These are phyloP conservation scores for Loriculus beryllinus DNA, from an alignment of 2,797 vertebrate species.

Conservation along the genomic window DNA sequence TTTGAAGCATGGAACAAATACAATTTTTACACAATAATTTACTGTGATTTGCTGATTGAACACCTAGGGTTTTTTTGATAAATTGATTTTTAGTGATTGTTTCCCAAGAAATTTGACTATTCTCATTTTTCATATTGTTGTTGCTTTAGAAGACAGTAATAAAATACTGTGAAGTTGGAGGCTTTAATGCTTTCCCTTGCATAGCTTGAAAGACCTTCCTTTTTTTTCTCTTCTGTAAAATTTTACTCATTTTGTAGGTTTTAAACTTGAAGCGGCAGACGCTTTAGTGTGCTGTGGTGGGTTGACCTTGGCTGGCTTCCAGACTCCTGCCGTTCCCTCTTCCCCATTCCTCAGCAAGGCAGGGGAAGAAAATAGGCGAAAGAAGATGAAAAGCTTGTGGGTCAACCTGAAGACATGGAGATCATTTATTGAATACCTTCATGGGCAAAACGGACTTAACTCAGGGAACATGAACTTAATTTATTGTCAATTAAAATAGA, in stretches of 20 bases:
- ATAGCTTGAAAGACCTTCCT: not conserved
- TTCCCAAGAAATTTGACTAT: not conserved
- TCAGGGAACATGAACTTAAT: not conserved
- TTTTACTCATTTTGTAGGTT: not conserved
- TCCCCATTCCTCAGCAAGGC: not conserved
- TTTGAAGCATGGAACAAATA: not conserved
- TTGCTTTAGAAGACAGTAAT: constrained; percentile 21
- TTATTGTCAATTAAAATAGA: not conserved
- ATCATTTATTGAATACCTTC: not conserved
- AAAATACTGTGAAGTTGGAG: constrained; percentile 28
- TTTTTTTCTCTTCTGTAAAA: not conserved
- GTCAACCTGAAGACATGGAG: not conserved
- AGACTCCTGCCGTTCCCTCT: rapidly evolving
- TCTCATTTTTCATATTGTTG: not conserved
- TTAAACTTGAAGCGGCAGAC: not conserved
- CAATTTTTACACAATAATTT: not conserved
- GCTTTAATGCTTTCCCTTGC: not conserved
- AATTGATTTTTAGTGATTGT: not conserved
- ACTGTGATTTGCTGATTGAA: constrained; percentile 12
- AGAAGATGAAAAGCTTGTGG: not conserved
- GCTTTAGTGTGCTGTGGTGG: not conserved
- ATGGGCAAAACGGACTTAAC: not conserved
- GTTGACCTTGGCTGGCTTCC: not conserved
- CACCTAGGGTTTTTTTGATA: not conserved
- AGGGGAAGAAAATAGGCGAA: not conserved